Percentiles rank a stretch among this genome's conserved stretches.
Conservation (phyloP, 1,140 invertebrate species). For the Drosophila ananassae region DNA sequence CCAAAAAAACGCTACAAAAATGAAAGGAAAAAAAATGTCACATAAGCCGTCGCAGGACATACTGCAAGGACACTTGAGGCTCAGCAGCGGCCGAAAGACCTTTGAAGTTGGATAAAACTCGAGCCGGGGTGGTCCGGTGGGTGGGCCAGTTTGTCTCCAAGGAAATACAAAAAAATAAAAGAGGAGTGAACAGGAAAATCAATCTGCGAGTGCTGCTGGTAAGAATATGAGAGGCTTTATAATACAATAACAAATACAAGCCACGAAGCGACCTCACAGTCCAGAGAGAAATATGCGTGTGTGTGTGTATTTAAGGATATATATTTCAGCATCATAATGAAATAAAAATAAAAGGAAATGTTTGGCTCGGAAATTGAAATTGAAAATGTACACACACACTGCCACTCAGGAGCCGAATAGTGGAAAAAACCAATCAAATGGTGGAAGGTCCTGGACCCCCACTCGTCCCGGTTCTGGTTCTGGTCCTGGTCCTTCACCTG, state of each 20-base stretch:
- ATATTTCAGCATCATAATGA: constrained; percentile 53
- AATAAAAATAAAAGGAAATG: constrained; percentile 69
- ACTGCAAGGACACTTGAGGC: constrained; percentile 68
- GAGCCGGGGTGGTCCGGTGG: constrained; percentile 43
- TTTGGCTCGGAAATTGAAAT: constrained; percentile 47
- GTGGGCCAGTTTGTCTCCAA: constrained; percentile 73
- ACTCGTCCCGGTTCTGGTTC: background rate
- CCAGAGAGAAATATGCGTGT: constrained; percentile 18
- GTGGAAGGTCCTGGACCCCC: constrained; percentile 24
- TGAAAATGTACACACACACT: constrained; percentile 16
- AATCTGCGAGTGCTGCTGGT: constrained; percentile 61
- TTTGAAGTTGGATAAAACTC: constrained; percentile 75
- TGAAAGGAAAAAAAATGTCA: constrained; percentile 59
- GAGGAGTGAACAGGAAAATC: constrained; percentile 58
- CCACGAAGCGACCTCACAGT: constrained; percentile 33
- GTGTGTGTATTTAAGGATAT: constrained; percentile 10
- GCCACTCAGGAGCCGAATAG: constrained; percentile 48
- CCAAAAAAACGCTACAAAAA: constrained; percentile 68
- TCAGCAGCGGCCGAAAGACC: constrained; percentile 62
- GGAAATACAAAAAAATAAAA: constrained; percentile 75
- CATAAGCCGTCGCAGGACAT: constrained; percentile 65
- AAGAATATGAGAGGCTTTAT: constrained; percentile 48
- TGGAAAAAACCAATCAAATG: constrained; percentile 75
- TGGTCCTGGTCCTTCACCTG: constrained; percentile 57
- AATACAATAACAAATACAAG: constrained; percentile 49